A percentile compares a stretch with the other conserved stretches of the same genome.
These are phyloP conservation scores for Dione vanillae DNA, from an alignment of 2,888 invertebrate species.

Conservation along the genomic window DNA sequence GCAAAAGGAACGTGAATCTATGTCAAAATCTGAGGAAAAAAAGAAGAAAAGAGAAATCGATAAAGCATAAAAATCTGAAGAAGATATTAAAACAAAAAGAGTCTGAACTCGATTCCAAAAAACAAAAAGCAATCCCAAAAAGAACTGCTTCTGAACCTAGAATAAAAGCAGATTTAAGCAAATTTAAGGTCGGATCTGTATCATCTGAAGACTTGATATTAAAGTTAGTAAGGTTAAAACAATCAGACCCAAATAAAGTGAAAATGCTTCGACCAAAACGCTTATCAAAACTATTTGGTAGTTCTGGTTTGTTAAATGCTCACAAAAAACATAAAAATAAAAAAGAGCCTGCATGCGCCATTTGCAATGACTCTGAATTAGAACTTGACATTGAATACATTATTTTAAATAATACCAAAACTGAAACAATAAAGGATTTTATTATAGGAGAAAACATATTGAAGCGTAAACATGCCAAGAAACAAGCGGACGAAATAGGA, in stretches of 20 bases:
- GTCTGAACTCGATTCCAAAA: conserved; percentile 25
- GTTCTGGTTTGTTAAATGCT: conserved; percentile 32
- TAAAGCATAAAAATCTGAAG: conserved; percentile 37
- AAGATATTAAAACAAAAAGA: conserved; percentile 38
- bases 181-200: conserved; percentile 51
- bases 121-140: conserved; percentile 33
- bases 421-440: conserved; percentile 51
- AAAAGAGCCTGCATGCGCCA: conserved; percentile 44
- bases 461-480: conserved; percentile 51
- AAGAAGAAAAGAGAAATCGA: conserved; percentile 35
- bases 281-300: conserved; percentile 45
- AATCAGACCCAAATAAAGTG: conserved; percentile 43
- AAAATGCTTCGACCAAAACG: conserved; percentile 32
- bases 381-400: conserved; percentile 53
- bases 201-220: conserved; percentile 56
- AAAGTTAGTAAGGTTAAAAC: conserved; percentile 55
- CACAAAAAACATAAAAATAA: conserved; percentile 42
- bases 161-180: conserved; percentile 51
- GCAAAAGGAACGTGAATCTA: conserved; percentile 38
- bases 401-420: conserved; percentile 43
- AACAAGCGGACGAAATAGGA: conserved; percentile 46
- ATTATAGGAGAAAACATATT: conserved; percentile 62
- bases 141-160: conserved; percentile 43
- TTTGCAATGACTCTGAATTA: conserved; percentile 55
- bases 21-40: conserved; percentile 31